Conservation (phyloP, 2,797 vertebrate genomes). For the Chelon auratus region DNA sequence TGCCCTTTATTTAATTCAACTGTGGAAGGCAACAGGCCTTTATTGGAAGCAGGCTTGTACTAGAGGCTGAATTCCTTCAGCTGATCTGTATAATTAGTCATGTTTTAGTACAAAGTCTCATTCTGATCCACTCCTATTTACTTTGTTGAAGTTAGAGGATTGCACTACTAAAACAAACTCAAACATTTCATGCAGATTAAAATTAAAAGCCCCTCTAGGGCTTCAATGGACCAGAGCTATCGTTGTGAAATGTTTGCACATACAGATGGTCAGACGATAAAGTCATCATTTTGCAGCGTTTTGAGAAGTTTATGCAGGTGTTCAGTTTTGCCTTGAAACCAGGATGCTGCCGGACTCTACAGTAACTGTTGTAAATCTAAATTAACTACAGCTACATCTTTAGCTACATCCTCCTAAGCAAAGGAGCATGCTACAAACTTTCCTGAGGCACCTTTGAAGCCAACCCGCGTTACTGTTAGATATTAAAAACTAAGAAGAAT, state of each 20-base stretch:
- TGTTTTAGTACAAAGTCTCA: neutral
- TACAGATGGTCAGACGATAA: neutral
- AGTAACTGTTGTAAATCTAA: slow-evolving; percentile 1
- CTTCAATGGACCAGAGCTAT: neutral
- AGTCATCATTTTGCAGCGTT: neutral
- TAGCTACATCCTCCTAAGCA: neutral
- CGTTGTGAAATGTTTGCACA: neutral
- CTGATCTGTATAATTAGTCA: neutral
- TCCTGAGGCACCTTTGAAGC: neutral
- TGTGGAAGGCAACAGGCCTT: too few relatives aligned
- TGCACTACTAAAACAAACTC: neutral
- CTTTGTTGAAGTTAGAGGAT: too few relatives aligned
- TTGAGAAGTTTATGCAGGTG: slow-evolving; percentile 2
- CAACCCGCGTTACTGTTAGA: neutral
- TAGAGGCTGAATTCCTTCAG: too few relatives aligned
- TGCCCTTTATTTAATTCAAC: too few relatives aligned
- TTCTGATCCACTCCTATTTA: too few relatives aligned
- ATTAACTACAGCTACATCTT: neutral
- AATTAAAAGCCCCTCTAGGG: too few relatives aligned
- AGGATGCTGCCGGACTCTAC: neutral
- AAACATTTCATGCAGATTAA: neutral
- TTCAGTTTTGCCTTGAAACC: slow-evolving; percentile 1
- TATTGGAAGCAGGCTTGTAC: too few relatives aligned
- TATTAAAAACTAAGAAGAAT: neutral
- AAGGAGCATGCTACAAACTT: neutral